Conservation (phyloP, 1,140 invertebrate genomes). For the Chironomus striatipennis region DNA sequence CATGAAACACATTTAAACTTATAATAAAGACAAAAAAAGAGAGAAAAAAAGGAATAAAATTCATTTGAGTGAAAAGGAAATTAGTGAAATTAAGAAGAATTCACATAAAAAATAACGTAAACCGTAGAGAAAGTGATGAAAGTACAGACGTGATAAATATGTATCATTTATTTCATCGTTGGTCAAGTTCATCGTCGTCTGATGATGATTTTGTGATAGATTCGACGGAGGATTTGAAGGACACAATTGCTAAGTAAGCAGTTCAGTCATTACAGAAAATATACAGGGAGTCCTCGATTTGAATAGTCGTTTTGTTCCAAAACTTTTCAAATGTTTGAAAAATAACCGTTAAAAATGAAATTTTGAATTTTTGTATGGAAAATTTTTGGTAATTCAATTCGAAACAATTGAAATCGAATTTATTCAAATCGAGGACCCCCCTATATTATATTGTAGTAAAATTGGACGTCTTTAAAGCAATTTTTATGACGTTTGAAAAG, state of each 20-base stretch:
- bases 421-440: too few species aligned
- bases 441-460: too few species aligned
- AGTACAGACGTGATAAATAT: neutral
- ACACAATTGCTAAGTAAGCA: neutral
- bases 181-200: neutral
- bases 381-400: neutral
- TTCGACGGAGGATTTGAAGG: neutral
- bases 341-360: too few species aligned
- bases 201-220: neutral
- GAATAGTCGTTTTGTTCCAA: too few species aligned
- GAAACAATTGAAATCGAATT: neutral
- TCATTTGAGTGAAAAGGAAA: neutral
- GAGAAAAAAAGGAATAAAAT: neutral
- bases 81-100: neutral
- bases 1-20: too few species aligned
- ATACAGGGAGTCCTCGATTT: too few species aligned
- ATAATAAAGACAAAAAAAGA: too few species aligned
- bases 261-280: too few species aligned
- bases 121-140: neutral
- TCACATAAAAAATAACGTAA: neutral
- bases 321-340: too few species aligned
- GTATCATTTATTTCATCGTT: neutral
- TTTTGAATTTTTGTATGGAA: too few species aligned
- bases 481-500: neutral
- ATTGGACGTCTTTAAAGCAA: neutral